Conservation (phyloP, 2,888 invertebrate species). For the Polydrusus tereticollis region DNA sequence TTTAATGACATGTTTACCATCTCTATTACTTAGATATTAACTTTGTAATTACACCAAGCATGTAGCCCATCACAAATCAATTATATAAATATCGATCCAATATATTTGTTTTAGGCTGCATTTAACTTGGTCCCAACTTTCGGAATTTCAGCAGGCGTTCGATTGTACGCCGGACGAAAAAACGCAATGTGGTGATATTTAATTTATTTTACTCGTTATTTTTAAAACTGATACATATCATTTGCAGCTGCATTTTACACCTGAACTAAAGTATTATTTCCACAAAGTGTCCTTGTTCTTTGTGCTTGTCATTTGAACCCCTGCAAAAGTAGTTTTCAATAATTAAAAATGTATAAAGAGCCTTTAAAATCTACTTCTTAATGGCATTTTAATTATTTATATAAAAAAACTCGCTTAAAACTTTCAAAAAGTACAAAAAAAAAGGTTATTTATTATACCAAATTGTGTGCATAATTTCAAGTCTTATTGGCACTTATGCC, state of each 20-base stretch:
- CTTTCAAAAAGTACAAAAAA: no score
- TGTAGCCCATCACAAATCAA: no score
- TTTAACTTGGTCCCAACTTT: constrained; percentile 60
- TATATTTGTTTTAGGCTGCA: constrained; percentile 62
- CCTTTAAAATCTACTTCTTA: no score
- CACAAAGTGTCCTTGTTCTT: background rate
- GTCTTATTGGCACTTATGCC: no score
- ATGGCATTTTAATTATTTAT: no score
- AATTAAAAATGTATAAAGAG: no score
- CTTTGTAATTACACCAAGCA: no score
- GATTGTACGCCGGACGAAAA: constrained; percentile 54
- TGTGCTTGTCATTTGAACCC: no score
- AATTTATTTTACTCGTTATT: background rate
- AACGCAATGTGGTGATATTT: constrained; percentile 52
- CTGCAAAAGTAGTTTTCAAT: background rate
- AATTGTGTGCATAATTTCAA: no score
- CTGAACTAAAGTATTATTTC: background rate
- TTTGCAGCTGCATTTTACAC: background rate
- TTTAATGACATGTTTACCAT: background rate
- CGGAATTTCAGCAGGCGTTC: constrained; percentile 59
- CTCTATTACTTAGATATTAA: background rate
- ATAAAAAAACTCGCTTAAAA: no score
- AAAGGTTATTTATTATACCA: no score
- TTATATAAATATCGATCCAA: no score
- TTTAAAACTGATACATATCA: background rate